Percentiles rank a stretch among this genome's conserved stretches.
Conservation (phyloP, 2,888 invertebrate genomes). For the Nezara viridula region DNA sequence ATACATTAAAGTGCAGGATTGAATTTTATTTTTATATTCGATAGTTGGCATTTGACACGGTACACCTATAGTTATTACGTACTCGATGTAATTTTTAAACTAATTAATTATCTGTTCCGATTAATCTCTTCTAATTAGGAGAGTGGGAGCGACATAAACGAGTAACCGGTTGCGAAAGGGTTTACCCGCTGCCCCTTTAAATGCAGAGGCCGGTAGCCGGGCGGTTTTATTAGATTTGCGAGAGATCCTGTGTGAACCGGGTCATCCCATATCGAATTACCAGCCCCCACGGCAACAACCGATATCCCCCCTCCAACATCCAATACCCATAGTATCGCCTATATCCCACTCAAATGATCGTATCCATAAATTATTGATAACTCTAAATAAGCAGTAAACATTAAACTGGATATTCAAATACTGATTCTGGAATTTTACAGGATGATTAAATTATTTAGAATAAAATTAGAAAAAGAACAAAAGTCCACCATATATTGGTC, state of each 20-base stretch:
- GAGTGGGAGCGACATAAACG: background rate
- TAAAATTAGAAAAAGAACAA: too few relatives aligned
- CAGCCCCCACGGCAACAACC: background rate
- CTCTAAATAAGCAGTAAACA: background rate
- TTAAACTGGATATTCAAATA: too few relatives aligned
- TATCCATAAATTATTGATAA: background rate
- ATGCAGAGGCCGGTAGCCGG: background rate
- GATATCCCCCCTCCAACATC: background rate
- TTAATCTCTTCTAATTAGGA: background rate
- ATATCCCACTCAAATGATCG: background rate
- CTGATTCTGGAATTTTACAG: background rate
- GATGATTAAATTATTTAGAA: too few relatives aligned
- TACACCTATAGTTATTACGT: too few relatives aligned
- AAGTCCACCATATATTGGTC: too few relatives aligned
- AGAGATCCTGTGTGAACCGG: constrained; percentile 10
- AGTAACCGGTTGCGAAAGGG: background rate
- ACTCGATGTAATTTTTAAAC: background rate
- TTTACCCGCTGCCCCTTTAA: background rate
- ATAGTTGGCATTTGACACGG: too few relatives aligned
- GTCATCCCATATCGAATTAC: constrained; percentile 33
- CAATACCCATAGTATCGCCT: background rate
- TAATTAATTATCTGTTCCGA: background rate
- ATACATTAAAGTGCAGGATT: too few relatives aligned
- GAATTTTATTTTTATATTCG: too few relatives aligned
- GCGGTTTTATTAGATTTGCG: background rate